These are phyloP conservation scores for Agonopterix subpropinquella DNA, from an alignment of 2,888 invertebrate genomes.

Conservation along the genomic window DNA sequence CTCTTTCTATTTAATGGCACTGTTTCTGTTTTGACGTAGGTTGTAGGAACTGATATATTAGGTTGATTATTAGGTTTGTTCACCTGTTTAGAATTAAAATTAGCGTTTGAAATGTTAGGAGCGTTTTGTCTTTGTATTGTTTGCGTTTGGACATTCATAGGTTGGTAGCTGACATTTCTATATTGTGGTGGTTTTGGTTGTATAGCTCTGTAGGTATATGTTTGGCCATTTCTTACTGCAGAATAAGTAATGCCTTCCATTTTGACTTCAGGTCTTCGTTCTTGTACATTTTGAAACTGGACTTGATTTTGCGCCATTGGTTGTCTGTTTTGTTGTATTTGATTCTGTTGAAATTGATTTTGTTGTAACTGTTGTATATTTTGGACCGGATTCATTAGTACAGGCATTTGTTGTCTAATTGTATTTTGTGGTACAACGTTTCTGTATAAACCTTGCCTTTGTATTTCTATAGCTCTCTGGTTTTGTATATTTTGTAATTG, in stretches of 20 bases:
- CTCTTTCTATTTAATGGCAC: conserved; percentile 37
- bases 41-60: conserved; percentile 7
- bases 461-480: conserved; percentile 12
- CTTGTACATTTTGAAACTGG: neutral
- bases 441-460: conserved; percentile 16
- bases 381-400: conserved; percentile 1
- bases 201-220: conserved; percentile 40
- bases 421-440: conserved; percentile 1
- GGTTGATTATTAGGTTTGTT: conserved; percentile 12
- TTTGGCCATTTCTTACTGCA: conserved; percentile 25
- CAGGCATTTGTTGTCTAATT: neutral
- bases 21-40: conserved; percentile 15
- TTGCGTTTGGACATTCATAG: neutral
- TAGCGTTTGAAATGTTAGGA: conserved; percentile 8
- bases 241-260: conserved; percentile 12
- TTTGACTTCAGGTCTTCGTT: neutral
- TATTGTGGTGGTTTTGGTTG: conserved; percentile 35
- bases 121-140: conserved; percentile 7
- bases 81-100: conserved; percentile 1
- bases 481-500: neutral
- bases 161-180: conserved; percentile 10
- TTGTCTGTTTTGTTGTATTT: too few relatives aligned
- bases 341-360: conserved; percentile 3
- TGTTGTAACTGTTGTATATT: conserved; percentile 1
- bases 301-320: too few relatives aligned